phyloP scores from a whole-genome alignment of 2,797 vertebrate species.

The Gallirallus australis region DNA sequence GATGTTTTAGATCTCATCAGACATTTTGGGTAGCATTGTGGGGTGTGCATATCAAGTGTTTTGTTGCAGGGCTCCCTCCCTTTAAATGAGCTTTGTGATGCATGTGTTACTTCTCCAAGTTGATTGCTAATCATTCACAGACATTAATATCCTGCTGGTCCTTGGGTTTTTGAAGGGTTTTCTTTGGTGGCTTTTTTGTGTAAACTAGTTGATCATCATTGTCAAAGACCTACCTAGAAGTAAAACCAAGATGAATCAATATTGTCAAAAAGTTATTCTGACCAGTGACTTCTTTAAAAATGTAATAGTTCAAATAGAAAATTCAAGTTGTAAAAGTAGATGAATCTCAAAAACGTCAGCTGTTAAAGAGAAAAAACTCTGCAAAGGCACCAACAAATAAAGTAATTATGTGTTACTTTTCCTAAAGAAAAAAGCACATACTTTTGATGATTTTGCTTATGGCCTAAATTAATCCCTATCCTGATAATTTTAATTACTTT shows the following conservation, averaged over 20 bases:
- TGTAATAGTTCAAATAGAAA: not conserved
- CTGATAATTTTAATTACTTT: not conserved
- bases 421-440: not conserved
- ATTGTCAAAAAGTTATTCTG: not conserved
- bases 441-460: not conserved
- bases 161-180: not conserved
- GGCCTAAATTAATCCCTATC: not conserved
- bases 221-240: not conserved
- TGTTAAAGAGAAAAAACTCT: not conserved
- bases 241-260: not conserved
- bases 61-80: not conserved
- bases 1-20: slow-evolving; percentile 8
- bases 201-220: not conserved
- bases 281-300: not conserved
- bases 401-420: not conserved
- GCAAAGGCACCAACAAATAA: not conserved
- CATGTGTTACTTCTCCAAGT: slow-evolving; percentile 6
- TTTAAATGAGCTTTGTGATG: not conserved
- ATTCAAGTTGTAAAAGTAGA: not conserved
- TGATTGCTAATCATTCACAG: slow-evolving; percentile 25
- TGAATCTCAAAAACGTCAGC: not conserved
- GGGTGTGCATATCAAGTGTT: not conserved
- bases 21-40: not conserved
- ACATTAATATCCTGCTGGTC: slow-evolving; percentile 13
- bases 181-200: not conserved